A percentile compares a stretch with the other conserved stretches of the same genome.
These are phyloP conservation scores for Lanius collurio DNA, from an alignment of 2,113 vertebrate species.

Conservation along the genomic window DNA sequence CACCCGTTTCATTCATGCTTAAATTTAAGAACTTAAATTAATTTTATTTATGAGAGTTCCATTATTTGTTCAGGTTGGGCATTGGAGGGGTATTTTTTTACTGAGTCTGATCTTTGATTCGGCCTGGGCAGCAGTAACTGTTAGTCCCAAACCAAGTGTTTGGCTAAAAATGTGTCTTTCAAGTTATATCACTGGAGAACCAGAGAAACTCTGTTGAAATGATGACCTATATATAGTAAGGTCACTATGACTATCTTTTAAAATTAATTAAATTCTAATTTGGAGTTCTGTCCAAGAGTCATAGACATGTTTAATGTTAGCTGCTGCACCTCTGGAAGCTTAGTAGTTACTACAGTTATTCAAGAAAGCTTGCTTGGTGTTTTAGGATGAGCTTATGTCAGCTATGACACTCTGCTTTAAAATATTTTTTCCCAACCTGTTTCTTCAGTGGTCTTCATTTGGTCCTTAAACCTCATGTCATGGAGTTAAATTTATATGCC, in stretches of 20 bases:
- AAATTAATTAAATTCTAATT: neutral
- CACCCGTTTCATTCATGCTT: rapidly evolving
- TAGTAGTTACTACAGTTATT: neutral
- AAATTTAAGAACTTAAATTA: rapidly evolving
- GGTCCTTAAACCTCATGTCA: neutral
- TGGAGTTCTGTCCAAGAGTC: neutral
- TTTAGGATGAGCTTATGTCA: neutral
- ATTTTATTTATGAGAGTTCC: neutral
- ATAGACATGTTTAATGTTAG: rapidly evolving
- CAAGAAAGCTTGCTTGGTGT: neutral
- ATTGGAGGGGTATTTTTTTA: neutral
- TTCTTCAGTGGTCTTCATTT: neutral
- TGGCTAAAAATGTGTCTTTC: neutral
- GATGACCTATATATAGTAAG: neutral
- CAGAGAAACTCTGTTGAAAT: neutral
- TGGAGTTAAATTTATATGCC: neutral
- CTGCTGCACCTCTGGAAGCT: neutral
- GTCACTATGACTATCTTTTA: neutral
- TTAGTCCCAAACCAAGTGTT: rapidly evolving
- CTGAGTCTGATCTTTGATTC: neutral
- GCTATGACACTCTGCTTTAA: neutral
- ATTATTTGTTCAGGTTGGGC: neutral
- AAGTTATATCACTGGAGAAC: rapidly evolving
- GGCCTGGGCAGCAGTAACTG: too few relatives aligned
- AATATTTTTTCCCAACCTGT: too few relatives aligned